Base-by-base conservation (phyloP, 2,888 invertebrate genomes). In the Heliconius charithonia region DNA sequence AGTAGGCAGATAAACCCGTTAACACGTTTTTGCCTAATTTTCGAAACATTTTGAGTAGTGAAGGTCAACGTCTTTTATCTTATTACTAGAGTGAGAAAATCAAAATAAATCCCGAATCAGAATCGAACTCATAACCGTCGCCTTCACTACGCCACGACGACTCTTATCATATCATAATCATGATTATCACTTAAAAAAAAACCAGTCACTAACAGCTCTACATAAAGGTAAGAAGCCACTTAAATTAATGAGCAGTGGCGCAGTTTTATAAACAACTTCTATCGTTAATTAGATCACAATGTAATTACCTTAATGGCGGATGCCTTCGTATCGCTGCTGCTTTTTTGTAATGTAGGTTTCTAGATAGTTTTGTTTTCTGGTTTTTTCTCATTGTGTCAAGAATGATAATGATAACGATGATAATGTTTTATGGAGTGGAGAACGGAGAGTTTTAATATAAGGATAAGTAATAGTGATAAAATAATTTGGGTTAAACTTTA, bases 281-380 rank as follows among this genome's bases (percentile, higher is more conserved):
- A 74, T 73, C 77, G 79, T 83, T 85, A 87, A 89, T 89, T 86
- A 83, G 85, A 88, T 87, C 87, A 86, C 81, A 80, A 73, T 76
- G 80, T 89, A 88, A 89, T 89, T 87, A 88, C 87, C 86, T 85
- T 89, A 89, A 89, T 88, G 88, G 78, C 59, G 29, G 29, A 59
- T 32, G 72, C n/a, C 59, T 72, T 59, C 56, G 51, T 51, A 51
- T 41, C 59, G 62, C 41, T 41, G 37, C 4, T 63, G 63, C 41
- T 73, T 74, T 74, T 63, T 74, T 69, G 69, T 69, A 12, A 27
- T 41, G 19, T 59, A 74, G 19, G 41, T 41, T 45, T n/a, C n/a
- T 63, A 51, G 29, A 12, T 51, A 12, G 19, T 27, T 74, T 74
- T 63, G 41, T 51, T 71, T 56, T 56, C 27, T 59, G 72, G 29